Evolutionary conservation across 37 sponge, comb jelly and placozoan species (phyloP), one percentile per base, ranked within the genome.

Genomic region (Aplysina aerophoba): DNA sequence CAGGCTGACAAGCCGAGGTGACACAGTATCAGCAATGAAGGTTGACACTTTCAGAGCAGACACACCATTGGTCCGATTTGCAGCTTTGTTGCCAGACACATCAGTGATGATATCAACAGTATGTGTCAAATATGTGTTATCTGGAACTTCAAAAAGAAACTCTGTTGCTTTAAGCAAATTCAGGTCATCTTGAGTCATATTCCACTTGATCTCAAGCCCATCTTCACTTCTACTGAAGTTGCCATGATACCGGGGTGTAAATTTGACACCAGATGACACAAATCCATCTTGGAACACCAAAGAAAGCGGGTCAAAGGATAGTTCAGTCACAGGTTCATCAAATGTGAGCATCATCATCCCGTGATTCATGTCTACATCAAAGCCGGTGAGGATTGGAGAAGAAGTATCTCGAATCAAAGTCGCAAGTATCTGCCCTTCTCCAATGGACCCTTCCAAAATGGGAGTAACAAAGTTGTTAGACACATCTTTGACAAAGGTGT

Each of bases 331-430:
- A 25, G 91, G 87, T 67, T 96, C 97, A 68, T 94, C 74, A 73
- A 94, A 96, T 20, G 94, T 91, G 59, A 96, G 85, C 13, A 88
- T 87, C 89, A 96, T 87, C 4, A 6, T 3, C 1, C 93, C 94
- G 0, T 62, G 33, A 53, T 96, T 84, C 62, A 96, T 77, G 61
- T 96, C 94, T 41, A 96, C 64, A 22, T 33, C 69, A 78, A 81
- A 96, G 0, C 84, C 82, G 0, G 22, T 22, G 39, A 94, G 79
- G 0, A 71, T 15, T 0, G 94, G 94, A 22, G 84, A 77, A 31
- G 90, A 90, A 14, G 82, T 87, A 57, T 96, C 97, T 5, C 90
- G 90, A 33, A 75, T 73, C 25, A 94, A 88, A 0, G 14, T 36
- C 34, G 0, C 31, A 17, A 89, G 85, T 24, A 31, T 63, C 27